phyloP scores from a whole-genome alignment of 2,797 vertebrate species.

The Manis javanica region DNA sequence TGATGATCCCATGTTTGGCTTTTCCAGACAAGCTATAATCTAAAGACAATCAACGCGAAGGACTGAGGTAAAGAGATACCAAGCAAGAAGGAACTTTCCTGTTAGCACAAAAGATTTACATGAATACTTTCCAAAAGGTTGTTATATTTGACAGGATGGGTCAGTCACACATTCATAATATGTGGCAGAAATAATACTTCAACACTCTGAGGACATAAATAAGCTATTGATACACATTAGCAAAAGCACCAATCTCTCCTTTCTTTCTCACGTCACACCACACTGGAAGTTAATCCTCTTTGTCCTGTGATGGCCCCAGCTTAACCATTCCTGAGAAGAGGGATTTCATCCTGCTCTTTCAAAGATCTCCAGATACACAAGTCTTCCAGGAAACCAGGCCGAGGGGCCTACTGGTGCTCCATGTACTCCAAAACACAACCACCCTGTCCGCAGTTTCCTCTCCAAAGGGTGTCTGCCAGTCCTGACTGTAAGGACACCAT shows the following conservation, averaged over 20 bases:
- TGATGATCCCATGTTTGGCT: neutral
- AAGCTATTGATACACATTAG: neutral
- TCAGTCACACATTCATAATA: constrained; percentile 49
- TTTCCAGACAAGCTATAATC: constrained; percentile 60
- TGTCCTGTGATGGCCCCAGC: neutral
- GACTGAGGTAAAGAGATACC: constrained; percentile 59
- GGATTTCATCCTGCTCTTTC: neutral
- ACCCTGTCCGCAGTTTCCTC: neutral
- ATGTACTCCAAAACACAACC: neutral
- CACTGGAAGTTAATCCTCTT: neutral
- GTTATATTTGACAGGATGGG: constrained; percentile 10
- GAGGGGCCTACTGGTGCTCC: neutral
- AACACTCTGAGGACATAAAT: neutral
- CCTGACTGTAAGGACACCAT: neutral
- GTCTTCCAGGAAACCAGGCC: neutral
- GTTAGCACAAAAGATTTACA: constrained; percentile 71
- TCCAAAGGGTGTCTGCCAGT: neutral
- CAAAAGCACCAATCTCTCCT: neutral
- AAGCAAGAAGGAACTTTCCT: constrained; percentile 32
- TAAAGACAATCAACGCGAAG: constrained; percentile 17
- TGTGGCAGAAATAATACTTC: constrained; percentile 43
- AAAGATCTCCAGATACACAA: neutral
- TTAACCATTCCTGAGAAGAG: neutral
- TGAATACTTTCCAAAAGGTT: constrained; percentile 38
- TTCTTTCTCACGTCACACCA: neutral